Percentiles rank a stretch among this genome's conserved stretches.
These are phyloP conservation scores for Dasysyrphus tricinctus DNA, from an alignment of 2,888 invertebrate genomes.

Conservation along the genomic window DNA sequence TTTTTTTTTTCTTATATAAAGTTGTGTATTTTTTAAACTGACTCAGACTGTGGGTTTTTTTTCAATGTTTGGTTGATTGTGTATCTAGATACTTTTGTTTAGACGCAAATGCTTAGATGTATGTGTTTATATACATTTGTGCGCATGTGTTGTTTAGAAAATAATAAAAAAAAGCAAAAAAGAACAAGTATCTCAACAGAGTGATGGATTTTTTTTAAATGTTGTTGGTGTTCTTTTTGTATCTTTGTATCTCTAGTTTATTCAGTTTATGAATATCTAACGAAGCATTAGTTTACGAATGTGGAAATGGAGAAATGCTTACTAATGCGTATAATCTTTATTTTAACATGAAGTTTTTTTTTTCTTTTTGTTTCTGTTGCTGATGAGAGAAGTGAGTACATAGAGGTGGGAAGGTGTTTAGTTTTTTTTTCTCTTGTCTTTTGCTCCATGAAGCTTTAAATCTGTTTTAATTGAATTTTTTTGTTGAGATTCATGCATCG, in stretches of 20 bases:
- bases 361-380: neutral
- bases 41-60: conserved; percentile 38
- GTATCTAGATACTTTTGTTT: conserved; percentile 67
- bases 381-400: neutral
- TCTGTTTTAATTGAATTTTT: conserved; percentile 9
- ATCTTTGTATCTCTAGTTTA: conserved; percentile 16
- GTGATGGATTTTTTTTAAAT: conserved; percentile 4
- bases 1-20: conserved; percentile 31
- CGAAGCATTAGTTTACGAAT: conserved; percentile 50
- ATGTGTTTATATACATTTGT: conserved; percentile 73
- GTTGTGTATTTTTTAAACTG: conserved; percentile 48
- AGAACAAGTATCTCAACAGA: conserved; percentile 63
- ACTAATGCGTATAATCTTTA: conserved; percentile 51
- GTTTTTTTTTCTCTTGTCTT: neutral
- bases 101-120: conserved; percentile 74
- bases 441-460: neutral
- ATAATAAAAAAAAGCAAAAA: neutral
- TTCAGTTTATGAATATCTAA: conserved; percentile 46
- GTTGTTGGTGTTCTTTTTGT: neutral
- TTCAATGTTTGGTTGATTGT: conserved; percentile 33
- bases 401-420: neutral
- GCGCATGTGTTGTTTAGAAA: conserved; percentile 63
- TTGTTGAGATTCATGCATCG: conserved; percentile 72
- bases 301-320: conserved; percentile 49
- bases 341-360: conserved; percentile 33